These are phyloP conservation scores for Lycaena phlaeas DNA, from an alignment of 2,888 invertebrate species.

Conservation along the genomic window DNA sequence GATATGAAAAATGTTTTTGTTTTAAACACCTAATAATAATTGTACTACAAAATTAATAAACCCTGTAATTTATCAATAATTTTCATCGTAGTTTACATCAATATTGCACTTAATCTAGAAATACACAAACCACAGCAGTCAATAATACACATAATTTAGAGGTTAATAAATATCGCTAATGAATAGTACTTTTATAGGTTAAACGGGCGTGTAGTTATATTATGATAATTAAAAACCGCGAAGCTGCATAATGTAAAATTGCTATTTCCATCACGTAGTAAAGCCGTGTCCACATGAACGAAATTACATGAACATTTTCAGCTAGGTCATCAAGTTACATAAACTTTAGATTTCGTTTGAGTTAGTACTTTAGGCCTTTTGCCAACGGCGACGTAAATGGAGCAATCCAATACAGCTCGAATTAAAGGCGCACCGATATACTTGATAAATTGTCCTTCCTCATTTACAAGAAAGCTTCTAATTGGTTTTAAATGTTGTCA, in stretches of 20 bases:
- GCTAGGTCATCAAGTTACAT: slow-evolving; percentile 16
- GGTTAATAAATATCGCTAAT: slow-evolving; percentile 35
- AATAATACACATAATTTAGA: slow-evolving; percentile 18
- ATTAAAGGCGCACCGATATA: slow-evolving; percentile 6
- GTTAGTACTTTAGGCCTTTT: slow-evolving; percentile 18
- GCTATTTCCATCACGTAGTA: slow-evolving; percentile 42
- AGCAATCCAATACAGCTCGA: slow-evolving; percentile 14
- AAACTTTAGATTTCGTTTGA: slow-evolving; percentile 16
- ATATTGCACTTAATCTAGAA: no score
- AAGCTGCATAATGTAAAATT: slow-evolving; percentile 38
- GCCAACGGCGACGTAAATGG: slow-evolving; percentile 18
- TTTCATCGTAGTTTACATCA: no score
- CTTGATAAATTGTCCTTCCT: slow-evolving; percentile 4
- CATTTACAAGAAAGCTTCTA: background rate
- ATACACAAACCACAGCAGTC: background rate
- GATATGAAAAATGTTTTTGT: no score
- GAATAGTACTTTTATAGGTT: slow-evolving; percentile 34
- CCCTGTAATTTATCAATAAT: no score
- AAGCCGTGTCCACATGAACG: background rate
- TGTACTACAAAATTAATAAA: no score
- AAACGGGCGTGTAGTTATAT: slow-evolving; percentile 25
- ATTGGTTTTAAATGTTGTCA: background rate
- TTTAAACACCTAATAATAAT: no score
- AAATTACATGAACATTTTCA: slow-evolving; percentile 13
- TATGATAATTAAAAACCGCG: slow-evolving; percentile 44